Evolutionary conservation across 2,113 vertebrate species (phyloP), one percentile per base, ranked within the genome.

Genomic region (Athene cunicularia): DNA sequence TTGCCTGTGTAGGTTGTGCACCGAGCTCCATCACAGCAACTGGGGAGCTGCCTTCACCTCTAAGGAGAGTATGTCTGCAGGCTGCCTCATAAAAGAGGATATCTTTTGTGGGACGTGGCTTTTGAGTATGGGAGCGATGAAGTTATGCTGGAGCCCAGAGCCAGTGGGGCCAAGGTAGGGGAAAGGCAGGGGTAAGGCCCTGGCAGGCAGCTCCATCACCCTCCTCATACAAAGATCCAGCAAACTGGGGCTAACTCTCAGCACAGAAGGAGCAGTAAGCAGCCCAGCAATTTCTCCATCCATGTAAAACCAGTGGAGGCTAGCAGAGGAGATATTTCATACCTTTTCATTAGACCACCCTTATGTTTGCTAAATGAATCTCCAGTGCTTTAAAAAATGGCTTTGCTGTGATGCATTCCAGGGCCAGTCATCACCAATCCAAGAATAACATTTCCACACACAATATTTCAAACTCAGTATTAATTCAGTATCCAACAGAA

Each of bases 111-210:
- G 66, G 55, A 73, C 0, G 5, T 45, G 59, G 45, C 45, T 87
- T 90, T 86, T 66, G 59, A 86, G 12, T n/a, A 35, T 0, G 0
- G 67, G 19, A 91, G 27, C 33, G 62, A 66, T 21, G 20, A 74
- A 35, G 14, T 3, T 1, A 14, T 0, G 0, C 37, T 62, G 43
- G 30, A 81, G 35, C n/a, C 33, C 63, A 60, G 71, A 88, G n/a
- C 62, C 71, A 58, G 30, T 0, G 1, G 70, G 59, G 17, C 15
- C 39, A 27, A 43, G 55, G 67, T 5, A 60, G 35, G 26, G 21
- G n/a, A 59, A 62, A 63, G 52, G 32, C 27, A 74, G 82, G 17
- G 32, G 2, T 55, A 64, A 88, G 21, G 85, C n/a, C 77, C 39
- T 19, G 33, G 59, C 37, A 77, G 73, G n/a, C 47, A 88, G 45